Evolutionary conservation across 2,797 vertebrate species (phyloP), one percentile per base, ranked within the genome.

Genomic region (Tragelaphus eurycerus): DNA sequence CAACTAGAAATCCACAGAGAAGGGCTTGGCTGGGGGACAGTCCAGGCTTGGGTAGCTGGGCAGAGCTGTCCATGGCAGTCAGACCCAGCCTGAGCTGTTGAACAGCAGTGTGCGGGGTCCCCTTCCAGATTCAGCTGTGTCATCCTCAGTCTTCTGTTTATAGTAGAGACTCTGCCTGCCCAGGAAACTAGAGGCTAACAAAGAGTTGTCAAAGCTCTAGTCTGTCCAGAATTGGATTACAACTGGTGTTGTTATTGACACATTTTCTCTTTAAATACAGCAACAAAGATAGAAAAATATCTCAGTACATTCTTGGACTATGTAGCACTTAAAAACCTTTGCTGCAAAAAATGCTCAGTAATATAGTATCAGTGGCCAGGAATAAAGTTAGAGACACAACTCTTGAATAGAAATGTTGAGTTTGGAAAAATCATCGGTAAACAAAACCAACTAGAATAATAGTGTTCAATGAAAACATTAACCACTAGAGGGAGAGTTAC

Each of bases 201-300:
- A 48, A 17, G 31, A 29, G 34, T 60, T 27, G 46, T 67, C 83
- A 48, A 10, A 54, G 19, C 38, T 50, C 48, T 76, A 7, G 7
- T 23, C 19, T 48, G 14, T 60, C 23, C 15, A 55, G 27, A 92
- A 55, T 82, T 46, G 43, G 19, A 78, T 93, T 46, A 64, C 12
- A 43, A 4, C 23, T 86, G 67, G 48, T 85, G 16, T 3, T n/a
- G 27, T 11, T 93, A 71, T 0, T 16, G 34, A 79, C 6, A 34
- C 7, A 16, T 85, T 93, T 93, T 64, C 60, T 90, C 38, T 94
- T 95, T 9, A 67, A 50, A 95, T 54, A 89, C 23, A 60, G 71
- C 7, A 29, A 67, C 4, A 59, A 17, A 84, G 60, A 74, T 6
- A 3, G 71, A 78, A 74, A 46, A 78, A 74, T 57, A 82, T 12